Evolutionary conservation across 2,888 invertebrate genomes (phyloP).

Genomic region (Agrochola lota): DNA sequence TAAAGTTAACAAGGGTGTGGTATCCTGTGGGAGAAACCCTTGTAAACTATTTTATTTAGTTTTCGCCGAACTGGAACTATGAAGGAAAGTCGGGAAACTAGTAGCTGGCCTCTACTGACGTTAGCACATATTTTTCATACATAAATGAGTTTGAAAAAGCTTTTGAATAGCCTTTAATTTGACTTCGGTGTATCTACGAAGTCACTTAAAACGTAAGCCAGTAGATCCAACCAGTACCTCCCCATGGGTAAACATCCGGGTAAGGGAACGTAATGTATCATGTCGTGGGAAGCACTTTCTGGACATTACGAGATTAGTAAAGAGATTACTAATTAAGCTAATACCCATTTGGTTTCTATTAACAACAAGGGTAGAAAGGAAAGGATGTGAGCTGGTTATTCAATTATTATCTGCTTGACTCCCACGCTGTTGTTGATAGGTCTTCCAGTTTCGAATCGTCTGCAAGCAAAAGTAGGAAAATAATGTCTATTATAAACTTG

Average conservation of each 20-base stretch:
- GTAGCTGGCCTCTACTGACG: background rate
- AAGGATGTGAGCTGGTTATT: slow-evolving; percentile 45
- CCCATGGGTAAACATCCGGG: slow-evolving; percentile 61
- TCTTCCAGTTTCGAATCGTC: background rate
- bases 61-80: slow-evolving; percentile 68
- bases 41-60: slow-evolving; percentile 81
- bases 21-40: slow-evolving; percentile 77
- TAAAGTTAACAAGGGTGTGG: slow-evolving; percentile 74
- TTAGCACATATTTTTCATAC: slow-evolving; percentile 25
- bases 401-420: slow-evolving; percentile 20
- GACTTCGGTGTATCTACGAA: slow-evolving; percentile 19
- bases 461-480: slow-evolving; percentile 30
- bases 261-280: slow-evolving; percentile 44
- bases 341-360: slow-evolving; percentile 38
- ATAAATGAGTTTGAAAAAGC: slow-evolving; percentile 30
- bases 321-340: slow-evolving; percentile 57
- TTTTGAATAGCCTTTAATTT: slow-evolving; percentile 20
- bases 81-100: slow-evolving; percentile 51
- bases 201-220: slow-evolving; percentile 37
- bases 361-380: slow-evolving; percentile 6
- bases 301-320: slow-evolving; percentile 57
- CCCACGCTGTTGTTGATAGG: slow-evolving; percentile 24
- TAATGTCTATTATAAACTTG: slow-evolving; percentile 47
- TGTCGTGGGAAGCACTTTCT: slow-evolving; percentile 62
- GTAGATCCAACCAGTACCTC: slow-evolving; percentile 49